These are phyloP conservation scores for Cyprinodon brontotheroides DNA, from an alignment of 2,113 vertebrate genomes.

Conservation along the genomic window DNA sequence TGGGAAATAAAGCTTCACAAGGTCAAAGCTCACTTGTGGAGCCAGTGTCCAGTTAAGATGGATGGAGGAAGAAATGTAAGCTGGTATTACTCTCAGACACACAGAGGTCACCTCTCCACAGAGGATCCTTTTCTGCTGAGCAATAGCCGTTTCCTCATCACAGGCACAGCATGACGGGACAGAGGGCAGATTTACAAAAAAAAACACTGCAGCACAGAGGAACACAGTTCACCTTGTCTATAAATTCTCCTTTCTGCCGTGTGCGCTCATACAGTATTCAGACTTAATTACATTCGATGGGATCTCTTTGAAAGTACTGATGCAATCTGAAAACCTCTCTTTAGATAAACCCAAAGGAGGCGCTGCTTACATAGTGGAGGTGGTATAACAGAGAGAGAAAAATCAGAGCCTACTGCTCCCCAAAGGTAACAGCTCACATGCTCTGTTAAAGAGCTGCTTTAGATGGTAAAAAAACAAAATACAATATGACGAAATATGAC, in stretches of 20 bases:
- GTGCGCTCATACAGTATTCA: conserved; percentile 15
- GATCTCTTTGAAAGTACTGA: conserved; percentile 50
- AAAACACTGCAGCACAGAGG: not conserved
- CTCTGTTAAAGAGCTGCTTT: not conserved
- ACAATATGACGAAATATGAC: not conserved
- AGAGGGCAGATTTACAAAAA: conserved; percentile 23
- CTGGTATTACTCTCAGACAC: conserved; percentile 34
- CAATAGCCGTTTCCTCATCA: conserved; percentile 12
- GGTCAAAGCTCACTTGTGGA: not conserved
- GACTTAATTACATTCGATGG: conserved; percentile 54
- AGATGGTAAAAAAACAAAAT: not conserved
- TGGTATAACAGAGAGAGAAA: conserved; percentile 2
- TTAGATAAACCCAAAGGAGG: conserved; percentile 36
- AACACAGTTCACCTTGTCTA: conserved; percentile 54
- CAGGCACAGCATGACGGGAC: conserved; percentile 26
- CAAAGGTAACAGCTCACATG: conserved; percentile 14
- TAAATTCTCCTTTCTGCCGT: conserved; percentile 20
- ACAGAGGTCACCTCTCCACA: conserved; percentile 49
- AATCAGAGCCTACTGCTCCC: not conserved
- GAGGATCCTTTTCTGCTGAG: conserved; percentile 45
- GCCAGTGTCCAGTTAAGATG: conserved; percentile 15
- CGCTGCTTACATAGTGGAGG: conserved; percentile 8
- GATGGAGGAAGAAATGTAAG: conserved; percentile 17
- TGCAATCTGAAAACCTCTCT: conserved; percentile 51
- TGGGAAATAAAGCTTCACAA: not conserved